phyloP scores from a whole-genome alignment of 2,113 vertebrate genomes.

The Grus americana region DNA sequence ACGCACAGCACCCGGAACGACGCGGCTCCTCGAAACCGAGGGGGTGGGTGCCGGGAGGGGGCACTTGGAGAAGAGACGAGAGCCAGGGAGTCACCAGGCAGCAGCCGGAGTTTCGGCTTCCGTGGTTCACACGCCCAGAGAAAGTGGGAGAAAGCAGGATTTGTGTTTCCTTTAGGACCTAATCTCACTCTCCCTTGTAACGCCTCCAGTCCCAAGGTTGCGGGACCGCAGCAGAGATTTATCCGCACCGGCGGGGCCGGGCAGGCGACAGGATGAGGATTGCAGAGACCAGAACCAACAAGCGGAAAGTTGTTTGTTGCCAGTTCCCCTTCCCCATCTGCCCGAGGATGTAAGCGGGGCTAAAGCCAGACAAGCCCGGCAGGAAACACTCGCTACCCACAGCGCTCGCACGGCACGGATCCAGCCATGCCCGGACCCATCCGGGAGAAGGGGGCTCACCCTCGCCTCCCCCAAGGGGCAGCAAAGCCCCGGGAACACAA shows the following conservation, averaged over 20 bases:
- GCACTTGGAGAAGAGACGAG: too few species aligned
- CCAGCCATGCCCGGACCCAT: not conserved
- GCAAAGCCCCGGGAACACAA: not conserved
- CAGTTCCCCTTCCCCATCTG: not conserved
- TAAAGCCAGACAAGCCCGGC: not conserved
- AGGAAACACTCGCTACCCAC: not conserved
- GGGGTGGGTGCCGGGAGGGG: too few species aligned
- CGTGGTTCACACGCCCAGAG: too few species aligned
- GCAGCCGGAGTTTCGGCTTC: too few species aligned
- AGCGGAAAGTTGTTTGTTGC: not conserved
- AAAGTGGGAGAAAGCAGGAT: not conserved
- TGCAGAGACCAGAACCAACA: not conserved
- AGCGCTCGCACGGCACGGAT: fast-evolving
- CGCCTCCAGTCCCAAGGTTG: not conserved
- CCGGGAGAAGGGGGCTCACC: not conserved
- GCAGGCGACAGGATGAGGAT: not conserved
- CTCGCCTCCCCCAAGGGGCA: fast-evolving
- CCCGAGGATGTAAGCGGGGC: not conserved
- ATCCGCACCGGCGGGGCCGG: fast-evolving
- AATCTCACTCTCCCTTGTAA: not conserved
- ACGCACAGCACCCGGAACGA: too few species aligned
- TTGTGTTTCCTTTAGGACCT: too few species aligned
- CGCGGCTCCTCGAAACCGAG: too few species aligned
- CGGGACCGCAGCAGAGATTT: not conserved
- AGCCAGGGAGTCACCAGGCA: too few species aligned